phyloP scores from a whole-genome alignment of 1,140 invertebrate species.

The Halotydeus destructor region DNA sequence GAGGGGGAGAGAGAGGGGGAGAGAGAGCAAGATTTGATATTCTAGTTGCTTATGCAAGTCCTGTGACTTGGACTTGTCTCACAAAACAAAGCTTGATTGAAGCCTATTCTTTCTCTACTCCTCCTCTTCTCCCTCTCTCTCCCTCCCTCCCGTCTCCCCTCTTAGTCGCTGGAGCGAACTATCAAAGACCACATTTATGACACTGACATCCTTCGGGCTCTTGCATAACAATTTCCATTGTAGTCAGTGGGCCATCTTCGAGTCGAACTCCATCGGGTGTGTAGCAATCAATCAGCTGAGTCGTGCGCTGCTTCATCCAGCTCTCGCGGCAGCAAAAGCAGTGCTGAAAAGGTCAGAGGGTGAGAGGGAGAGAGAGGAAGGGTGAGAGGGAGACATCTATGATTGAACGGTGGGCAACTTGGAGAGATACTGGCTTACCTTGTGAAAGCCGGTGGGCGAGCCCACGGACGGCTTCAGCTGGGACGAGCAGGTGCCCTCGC shows the following conservation, averaged over 20 bases:
- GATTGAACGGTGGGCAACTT: neutral
- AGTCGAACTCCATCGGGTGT: constrained; percentile 57
- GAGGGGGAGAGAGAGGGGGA: too few species aligned
- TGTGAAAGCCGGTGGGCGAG: constrained; percentile 63
- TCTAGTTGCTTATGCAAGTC: too few species aligned
- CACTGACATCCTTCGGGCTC: constrained; percentile 73
- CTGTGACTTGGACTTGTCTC: too few species aligned
- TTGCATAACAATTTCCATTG: constrained; percentile 53
- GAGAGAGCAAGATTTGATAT: too few species aligned
- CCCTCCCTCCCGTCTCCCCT: too few species aligned
- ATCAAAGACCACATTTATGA: constrained; percentile 10
- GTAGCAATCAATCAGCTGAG: constrained; percentile 59
- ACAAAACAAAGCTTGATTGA: too few species aligned
- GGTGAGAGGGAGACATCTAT: neutral
- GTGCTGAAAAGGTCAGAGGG: constrained; percentile 34
- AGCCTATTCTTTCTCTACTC: too few species aligned
- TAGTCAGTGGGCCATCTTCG: constrained; percentile 33
- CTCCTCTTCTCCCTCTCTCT: too few species aligned
- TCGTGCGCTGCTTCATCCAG: constrained; percentile 48
- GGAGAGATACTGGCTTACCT: constrained; percentile 33
- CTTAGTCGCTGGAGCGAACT: neutral
- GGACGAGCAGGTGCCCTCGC: constrained; percentile 62
- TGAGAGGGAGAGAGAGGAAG: neutral
- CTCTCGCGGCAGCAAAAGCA: constrained; percentile 75
- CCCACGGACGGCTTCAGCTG: constrained; percentile 72